Conservation (phyloP, 2,113 vertebrate genomes). For the Salvelinus fontinalis region DNA sequence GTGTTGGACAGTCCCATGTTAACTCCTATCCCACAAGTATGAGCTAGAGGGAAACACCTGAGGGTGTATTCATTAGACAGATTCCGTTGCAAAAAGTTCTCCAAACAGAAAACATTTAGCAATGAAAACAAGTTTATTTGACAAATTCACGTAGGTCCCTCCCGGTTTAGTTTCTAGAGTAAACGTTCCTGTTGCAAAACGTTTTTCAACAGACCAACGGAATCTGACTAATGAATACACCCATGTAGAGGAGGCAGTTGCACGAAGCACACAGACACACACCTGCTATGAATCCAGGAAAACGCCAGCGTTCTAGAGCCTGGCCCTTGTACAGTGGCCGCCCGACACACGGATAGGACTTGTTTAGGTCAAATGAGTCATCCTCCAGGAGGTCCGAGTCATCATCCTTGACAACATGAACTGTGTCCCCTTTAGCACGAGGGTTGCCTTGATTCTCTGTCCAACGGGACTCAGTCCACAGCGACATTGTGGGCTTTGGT, state of each 20-base stretch:
- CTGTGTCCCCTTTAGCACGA: slow-evolving; percentile 43
- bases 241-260: too few relatives aligned
- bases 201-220: too few relatives aligned
- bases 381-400: slow-evolving; percentile 39
- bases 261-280: slow-evolving; percentile 8
- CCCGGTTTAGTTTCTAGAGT: too few relatives aligned
- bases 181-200: too few relatives aligned
- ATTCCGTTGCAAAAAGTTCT: too few relatives aligned
- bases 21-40: neutral
- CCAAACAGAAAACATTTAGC: too few relatives aligned
- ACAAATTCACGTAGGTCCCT: too few relatives aligned
- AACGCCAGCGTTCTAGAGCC: slow-evolving; percentile 65
- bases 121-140: too few relatives aligned
- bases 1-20: too few relatives aligned
- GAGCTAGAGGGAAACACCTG: too few relatives aligned
- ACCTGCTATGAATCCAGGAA: slow-evolving; percentile 71
- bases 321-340: slow-evolving; percentile 55
- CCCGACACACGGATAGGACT: slow-evolving; percentile 61
- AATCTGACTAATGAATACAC: too few relatives aligned
- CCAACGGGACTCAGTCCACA: slow-evolving; percentile 34
- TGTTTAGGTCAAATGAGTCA: slow-evolving; percentile 62
- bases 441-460: neutral
- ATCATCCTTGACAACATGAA: slow-evolving; percentile 50
- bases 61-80: too few relatives aligned
- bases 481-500: slow-evolving; percentile 51